Conservation (phyloP, 2,888 invertebrate species). For the Lysandra coridon region DNA sequence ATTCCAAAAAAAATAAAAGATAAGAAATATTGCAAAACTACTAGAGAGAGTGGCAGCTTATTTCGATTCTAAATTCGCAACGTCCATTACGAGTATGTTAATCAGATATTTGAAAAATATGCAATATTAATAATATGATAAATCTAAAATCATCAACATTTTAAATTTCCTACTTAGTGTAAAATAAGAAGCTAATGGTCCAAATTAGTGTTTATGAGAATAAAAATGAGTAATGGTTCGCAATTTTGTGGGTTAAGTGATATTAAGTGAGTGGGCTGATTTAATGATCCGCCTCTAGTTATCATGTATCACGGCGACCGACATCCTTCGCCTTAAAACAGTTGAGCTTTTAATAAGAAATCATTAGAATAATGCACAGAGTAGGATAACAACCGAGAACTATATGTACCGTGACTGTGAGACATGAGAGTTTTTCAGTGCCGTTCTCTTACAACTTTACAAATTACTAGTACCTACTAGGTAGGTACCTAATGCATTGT, state of each 20-base stretch:
- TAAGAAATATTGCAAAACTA: not conserved
- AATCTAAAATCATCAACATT: not conserved
- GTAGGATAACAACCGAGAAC: conserved; percentile 46
- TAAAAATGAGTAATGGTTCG: conserved; percentile 22
- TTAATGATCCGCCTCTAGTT: conserved; percentile 72
- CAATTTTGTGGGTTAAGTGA: conserved; percentile 45
- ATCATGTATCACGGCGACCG: conserved; percentile 71
- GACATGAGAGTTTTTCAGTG: not conserved
- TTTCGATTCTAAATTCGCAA: no score
- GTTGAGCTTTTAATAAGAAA: conserved; percentile 69
- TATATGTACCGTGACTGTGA: no score
- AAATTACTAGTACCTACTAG: no score
- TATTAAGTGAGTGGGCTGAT: conserved; percentile 53
- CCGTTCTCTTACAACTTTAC: not conserved
- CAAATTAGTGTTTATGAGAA: not conserved
- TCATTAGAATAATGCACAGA: conserved; percentile 60
- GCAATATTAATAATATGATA: not conserved
- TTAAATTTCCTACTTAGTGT: not conserved
- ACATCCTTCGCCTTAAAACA: conserved; percentile 55
- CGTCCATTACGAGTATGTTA: not conserved
- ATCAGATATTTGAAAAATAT: not conserved
- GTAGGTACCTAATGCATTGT: no score
- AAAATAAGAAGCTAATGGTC: not conserved
- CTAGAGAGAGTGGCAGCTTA: not conserved
- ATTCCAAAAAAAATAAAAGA: not conserved